Conservation (phyloP, 2,797 vertebrate genomes). For the Heteromormyrus szaboi region DNA sequence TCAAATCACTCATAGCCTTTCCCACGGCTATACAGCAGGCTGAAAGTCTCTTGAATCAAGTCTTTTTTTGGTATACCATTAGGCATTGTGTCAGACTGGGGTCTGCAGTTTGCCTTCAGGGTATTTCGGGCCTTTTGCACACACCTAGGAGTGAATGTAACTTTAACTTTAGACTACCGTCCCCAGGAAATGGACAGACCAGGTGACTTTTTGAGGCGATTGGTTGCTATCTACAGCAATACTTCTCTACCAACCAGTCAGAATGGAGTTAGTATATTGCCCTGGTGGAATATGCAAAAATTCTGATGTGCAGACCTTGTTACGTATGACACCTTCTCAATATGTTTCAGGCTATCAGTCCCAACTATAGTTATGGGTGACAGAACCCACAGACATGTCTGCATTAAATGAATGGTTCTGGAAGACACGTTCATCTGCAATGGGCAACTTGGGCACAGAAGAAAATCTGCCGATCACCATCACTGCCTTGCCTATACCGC, state of each 20-base stretch:
- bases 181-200: neutral
- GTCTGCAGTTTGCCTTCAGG: neutral
- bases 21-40: neutral
- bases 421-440: neutral
- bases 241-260: neutral
- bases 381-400: neutral
- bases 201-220: neutral
- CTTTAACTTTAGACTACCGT: neutral
- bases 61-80: neutral
- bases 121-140: neutral
- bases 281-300: neutral
- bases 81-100: neutral
- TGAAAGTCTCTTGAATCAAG: neutral
- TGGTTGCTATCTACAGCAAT: neutral
- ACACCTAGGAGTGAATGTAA: neutral
- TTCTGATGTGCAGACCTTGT: neutral
- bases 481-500: neutral
- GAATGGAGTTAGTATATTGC: neutral
- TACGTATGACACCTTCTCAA: neutral
- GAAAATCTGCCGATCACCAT: neutral
- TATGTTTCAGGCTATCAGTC: neutral
- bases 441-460: neutral
- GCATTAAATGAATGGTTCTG: neutral
- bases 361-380: neutral
- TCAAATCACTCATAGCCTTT: neutral